A percentile compares a stretch with the other conserved stretches of the same genome.
Evolutionary conservation across 2,113 vertebrate genomes (phyloP).

Genomic region (Saiga tatarica): DNA sequence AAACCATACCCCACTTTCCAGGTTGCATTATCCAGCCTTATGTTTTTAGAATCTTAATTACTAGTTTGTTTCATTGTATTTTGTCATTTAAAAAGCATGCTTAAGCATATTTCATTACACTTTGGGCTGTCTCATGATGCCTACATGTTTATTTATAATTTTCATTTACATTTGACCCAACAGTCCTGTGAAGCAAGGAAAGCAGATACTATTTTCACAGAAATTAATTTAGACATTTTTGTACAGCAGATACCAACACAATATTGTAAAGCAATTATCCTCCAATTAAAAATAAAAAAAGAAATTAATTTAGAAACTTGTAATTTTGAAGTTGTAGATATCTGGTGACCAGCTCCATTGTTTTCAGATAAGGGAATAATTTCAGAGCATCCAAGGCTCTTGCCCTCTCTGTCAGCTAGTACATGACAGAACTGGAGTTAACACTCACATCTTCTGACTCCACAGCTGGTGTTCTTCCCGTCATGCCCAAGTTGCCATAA

Average conservation of each 20-base stretch:
- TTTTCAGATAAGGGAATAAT: neutral
- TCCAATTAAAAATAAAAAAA: neutral
- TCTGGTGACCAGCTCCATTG: neutral
- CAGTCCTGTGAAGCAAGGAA: neutral
- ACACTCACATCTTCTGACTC: neutral
- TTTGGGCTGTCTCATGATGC: neutral
- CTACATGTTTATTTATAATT: neutral
- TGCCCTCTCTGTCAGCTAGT: neutral
- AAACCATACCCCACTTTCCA: neutral
- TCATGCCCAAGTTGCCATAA: neutral
- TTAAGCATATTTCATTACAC: neutral
- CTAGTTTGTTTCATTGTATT: neutral
- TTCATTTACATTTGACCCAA: neutral
- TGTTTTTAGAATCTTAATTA: neutral
- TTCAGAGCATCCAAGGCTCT: neutral
- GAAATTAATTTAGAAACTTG: neutral
- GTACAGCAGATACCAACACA: neutral
- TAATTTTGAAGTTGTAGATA: neutral
- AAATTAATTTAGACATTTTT: neutral
- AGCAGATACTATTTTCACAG: neutral
- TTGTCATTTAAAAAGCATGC: constrained; percentile 8
- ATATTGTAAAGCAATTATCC: neutral
- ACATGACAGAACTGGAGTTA: neutral
- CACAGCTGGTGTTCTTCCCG: neutral
- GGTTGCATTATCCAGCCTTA: neutral